Conservation (phyloP, 2,113 vertebrate species). For the Pogona vitticeps region DNA sequence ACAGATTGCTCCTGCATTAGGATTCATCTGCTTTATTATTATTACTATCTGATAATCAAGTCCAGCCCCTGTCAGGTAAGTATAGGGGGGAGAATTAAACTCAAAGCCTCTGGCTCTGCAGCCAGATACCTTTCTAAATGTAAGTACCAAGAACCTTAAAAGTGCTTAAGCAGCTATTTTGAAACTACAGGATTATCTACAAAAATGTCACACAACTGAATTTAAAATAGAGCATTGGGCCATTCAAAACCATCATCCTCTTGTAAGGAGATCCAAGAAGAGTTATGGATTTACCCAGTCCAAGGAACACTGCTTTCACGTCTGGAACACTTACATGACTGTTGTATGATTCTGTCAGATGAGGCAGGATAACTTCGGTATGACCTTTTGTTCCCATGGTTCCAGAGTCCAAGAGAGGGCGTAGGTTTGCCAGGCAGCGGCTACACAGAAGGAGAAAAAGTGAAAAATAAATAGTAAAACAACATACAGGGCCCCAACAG, state of each 20-base stretch:
- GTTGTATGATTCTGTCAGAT: constrained; percentile 96
- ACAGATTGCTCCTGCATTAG: not conserved
- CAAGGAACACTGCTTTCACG: fast-evolving
- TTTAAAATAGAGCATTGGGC: not conserved
- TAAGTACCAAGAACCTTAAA: not conserved
- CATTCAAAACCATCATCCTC: not conserved
- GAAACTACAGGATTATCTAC: not conserved
- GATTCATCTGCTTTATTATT: not conserved
- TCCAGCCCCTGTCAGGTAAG: too few relatives aligned
- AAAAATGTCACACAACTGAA: not conserved
- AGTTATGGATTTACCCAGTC: not conserved
- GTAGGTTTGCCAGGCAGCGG: constrained; percentile 92
- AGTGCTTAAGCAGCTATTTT: too few relatives aligned
- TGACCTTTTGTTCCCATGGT: constrained; percentile 99
- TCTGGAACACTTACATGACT: constrained; percentile 88
- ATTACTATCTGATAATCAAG: too few relatives aligned
- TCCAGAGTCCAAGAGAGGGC: constrained; percentile 94
- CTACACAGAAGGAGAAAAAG: constrained; percentile 73
- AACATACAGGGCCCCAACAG: not conserved
- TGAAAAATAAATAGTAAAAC: not conserved
- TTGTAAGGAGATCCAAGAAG: not conserved
- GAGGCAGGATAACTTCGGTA: constrained; percentile 93
- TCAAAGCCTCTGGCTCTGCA: not conserved
- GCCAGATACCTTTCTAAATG: too few relatives aligned
- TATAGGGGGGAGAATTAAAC: too few relatives aligned